A percentile compares a stretch with the other conserved stretches of the same genome.
Evolutionary conservation across 2,113 vertebrate genomes (phyloP).

Genomic region (Catharus fuscescens): DNA sequence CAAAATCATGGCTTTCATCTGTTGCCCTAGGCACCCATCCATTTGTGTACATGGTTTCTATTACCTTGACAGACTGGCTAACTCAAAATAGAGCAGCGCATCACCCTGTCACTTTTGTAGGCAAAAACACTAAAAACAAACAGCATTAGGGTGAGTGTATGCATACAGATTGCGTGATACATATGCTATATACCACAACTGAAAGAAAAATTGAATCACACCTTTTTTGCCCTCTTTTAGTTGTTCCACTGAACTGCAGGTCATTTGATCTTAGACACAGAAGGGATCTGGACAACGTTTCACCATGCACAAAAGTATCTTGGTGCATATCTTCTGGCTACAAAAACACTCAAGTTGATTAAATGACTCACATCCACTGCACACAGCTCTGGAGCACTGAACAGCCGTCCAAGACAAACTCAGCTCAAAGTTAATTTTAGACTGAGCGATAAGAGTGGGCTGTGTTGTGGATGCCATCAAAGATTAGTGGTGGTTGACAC

Average conservation of each 20-base stretch:
- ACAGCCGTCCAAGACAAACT: neutral
- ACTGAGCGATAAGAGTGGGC: neutral
- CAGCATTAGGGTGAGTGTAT: neutral
- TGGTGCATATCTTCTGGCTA: neutral
- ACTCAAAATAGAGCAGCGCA: neutral
- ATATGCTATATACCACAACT: neutral
- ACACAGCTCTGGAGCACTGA: neutral
- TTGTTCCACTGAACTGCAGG: neutral
- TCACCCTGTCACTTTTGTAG: neutral
- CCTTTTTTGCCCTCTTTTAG: neutral
- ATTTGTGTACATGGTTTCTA: neutral
- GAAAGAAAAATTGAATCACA: neutral
- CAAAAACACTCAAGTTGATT: neutral
- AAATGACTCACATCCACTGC: neutral
- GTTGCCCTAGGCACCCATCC: neutral
- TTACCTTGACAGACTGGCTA: neutral
- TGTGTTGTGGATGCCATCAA: neutral
- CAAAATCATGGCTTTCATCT: neutral
- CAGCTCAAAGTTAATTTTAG: constrained; percentile 6
- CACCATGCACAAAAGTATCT: neutral
- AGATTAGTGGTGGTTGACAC: neutral
- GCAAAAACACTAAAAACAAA: neutral
- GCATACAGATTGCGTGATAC: neutral
- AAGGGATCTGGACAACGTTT: neutral
- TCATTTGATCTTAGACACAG: neutral